These are phyloP conservation scores for Dipus sagitta DNA, from an alignment of 2,797 vertebrate genomes.

Conservation along the genomic window DNA sequence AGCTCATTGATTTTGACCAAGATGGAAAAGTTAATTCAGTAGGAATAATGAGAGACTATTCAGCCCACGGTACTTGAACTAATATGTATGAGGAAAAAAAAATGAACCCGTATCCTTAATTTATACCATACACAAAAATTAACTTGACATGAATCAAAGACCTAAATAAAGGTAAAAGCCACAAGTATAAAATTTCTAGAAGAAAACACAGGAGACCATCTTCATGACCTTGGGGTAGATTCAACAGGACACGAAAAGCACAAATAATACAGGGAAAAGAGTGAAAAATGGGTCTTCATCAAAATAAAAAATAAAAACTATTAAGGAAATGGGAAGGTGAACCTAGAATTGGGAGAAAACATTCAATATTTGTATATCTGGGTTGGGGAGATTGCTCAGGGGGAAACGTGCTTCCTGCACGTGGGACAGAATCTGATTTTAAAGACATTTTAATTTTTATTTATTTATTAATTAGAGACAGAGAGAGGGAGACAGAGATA, in stretches of 20 bases:
- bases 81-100: conserved; percentile 5
- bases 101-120: neutral
- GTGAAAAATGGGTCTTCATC: neutral
- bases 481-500: too few species aligned
- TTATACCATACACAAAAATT: neutral
- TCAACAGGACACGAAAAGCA: neutral
- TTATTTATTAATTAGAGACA: too few species aligned
- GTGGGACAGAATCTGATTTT: too few species aligned
- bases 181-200: neutral
- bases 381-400: neutral
- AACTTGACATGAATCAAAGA: neutral
- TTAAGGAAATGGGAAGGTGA: conserved; percentile 25
- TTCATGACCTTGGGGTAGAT: neutral
- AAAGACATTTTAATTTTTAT: too few species aligned
- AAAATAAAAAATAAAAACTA: conserved; percentile 28
- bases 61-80: neutral
- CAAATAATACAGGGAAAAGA: neutral
- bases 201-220: neutral
- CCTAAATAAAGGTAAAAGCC: neutral
- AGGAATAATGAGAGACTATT: neutral
- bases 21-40: neutral
- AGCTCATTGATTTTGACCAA: neutral
- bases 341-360: neutral
- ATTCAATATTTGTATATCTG: neutral
- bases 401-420: too few species aligned